Conservation (phyloP, 2,888 invertebrate genomes). For the Lypha dubia region DNA sequence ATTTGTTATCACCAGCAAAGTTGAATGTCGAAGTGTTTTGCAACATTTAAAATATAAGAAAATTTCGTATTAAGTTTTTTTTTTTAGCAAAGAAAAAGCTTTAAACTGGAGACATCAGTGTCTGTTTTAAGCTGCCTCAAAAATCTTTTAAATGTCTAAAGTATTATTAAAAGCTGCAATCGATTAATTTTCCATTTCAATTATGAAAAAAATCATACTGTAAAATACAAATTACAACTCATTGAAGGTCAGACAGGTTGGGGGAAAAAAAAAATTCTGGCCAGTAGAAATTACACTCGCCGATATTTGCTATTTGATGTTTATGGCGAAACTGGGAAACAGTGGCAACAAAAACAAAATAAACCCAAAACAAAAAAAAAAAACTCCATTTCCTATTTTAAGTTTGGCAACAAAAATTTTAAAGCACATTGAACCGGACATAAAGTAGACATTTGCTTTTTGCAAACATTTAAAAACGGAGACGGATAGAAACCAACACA, state of each 20-base stretch:
- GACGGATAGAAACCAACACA: neutral
- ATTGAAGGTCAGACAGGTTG: conserved; percentile 42
- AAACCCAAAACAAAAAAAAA: too few relatives aligned
- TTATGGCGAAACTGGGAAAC: conserved; percentile 8
- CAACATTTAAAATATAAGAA: too few relatives aligned
- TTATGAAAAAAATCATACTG: neutral
- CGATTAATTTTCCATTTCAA: neutral
- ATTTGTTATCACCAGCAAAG: neutral
- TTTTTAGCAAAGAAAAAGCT: neutral
- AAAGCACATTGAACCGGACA: conserved; percentile 68
- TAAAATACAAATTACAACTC: neutral
- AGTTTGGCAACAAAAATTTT: conserved; percentile 52
- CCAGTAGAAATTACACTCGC: neutral
- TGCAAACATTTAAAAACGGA: neutral
- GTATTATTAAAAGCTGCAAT: neutral
- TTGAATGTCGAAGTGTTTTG: too few relatives aligned
- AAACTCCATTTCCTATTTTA: conserved; percentile 44
- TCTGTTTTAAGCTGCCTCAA: neutral
- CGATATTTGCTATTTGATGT: conserved; percentile 1
- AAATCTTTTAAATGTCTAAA: neutral
- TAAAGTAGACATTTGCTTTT: conserved; percentile 48
- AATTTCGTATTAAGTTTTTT: neutral
- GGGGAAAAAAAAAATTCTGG: conserved; percentile 9
- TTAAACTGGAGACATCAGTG: neutral
- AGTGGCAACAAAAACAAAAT: neutral